These are phyloP conservation scores for Galerucella pusilla DNA, from an alignment of 2,888 invertebrate species.

Conservation along the genomic window DNA sequence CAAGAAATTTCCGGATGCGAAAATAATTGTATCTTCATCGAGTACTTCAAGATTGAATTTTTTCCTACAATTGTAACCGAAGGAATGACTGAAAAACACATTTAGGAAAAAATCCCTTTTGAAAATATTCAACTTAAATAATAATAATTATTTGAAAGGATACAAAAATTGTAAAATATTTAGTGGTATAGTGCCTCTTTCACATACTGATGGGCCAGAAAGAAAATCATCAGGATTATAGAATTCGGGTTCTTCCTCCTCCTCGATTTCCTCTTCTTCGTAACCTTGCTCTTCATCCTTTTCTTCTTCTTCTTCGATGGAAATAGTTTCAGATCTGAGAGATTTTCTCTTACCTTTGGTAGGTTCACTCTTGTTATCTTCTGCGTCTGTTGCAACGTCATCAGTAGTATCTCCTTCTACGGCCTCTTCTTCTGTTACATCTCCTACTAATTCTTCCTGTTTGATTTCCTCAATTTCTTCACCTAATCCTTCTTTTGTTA, in stretches of 20 bases:
- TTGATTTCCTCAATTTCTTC: background rate
- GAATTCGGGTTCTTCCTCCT: constrained; percentile 35
- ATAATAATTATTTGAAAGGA: constrained; percentile 64
- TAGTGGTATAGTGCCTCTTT: constrained; percentile 68
- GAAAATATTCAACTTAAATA: background rate
- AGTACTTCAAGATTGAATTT: constrained; percentile 83
- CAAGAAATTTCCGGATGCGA: constrained; percentile 84
- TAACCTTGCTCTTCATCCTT: background rate
- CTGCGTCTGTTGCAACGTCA: background rate
- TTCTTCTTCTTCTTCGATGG: background rate
- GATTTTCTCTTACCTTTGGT: background rate
- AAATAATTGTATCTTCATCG: constrained; percentile 79
- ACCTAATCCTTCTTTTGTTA: background rate
- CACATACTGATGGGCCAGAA: constrained; percentile 69
- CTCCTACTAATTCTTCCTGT: background rate
- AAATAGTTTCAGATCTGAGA: background rate
- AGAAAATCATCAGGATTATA: constrained; percentile 68
- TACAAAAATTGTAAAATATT: constrained; percentile 76
- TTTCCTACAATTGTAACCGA: constrained; percentile 86
- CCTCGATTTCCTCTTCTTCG: constrained; percentile 23
- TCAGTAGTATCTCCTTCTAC: background rate
- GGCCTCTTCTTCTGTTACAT: background rate
- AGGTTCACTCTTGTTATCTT: background rate
- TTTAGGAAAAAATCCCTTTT: constrained; percentile 45
- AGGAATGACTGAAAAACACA: constrained; percentile 75